Evolutionary conservation across 2,113 vertebrate genomes (phyloP).

Genomic region (Daboia siamensis): DNA sequence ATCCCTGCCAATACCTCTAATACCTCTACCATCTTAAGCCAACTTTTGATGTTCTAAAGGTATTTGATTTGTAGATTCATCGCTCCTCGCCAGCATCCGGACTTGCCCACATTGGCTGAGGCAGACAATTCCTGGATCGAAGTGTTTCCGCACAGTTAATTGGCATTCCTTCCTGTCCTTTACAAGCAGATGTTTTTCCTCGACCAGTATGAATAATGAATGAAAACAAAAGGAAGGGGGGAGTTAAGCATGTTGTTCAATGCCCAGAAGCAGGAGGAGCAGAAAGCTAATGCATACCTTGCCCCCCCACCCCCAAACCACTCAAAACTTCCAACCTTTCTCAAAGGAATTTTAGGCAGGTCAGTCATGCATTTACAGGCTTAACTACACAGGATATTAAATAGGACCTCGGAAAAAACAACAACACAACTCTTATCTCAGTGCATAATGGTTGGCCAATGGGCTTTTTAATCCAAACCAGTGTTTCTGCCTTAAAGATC

Average conservation of each 20-base stretch:
- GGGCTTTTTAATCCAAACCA: background rate
- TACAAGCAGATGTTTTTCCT: background rate
- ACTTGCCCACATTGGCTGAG: background rate
- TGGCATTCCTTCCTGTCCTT: background rate
- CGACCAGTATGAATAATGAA: slow-evolving; percentile 45
- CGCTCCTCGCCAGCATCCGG: background rate
- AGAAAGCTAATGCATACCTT: background rate
- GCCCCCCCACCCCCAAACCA: background rate
- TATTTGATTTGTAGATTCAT: background rate
- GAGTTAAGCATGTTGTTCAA: background rate
- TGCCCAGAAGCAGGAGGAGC: no score
- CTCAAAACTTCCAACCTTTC: background rate
- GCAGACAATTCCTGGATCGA: background rate
- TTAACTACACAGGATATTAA: background rate
- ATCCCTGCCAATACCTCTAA: background rate
- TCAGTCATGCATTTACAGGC: background rate
- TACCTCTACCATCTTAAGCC: background rate
- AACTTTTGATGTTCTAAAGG: background rate
- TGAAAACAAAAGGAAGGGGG: background rate
- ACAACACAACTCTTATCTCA: background rate
- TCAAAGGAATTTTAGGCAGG: background rate
- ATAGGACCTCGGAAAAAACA: background rate
- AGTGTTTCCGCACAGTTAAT: background rate
- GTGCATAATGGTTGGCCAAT: background rate
- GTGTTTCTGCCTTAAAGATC: background rate